Evolutionary conservation across 2,888 invertebrate genomes (phyloP).

Genomic region (Zaprionus lineosus): DNA sequence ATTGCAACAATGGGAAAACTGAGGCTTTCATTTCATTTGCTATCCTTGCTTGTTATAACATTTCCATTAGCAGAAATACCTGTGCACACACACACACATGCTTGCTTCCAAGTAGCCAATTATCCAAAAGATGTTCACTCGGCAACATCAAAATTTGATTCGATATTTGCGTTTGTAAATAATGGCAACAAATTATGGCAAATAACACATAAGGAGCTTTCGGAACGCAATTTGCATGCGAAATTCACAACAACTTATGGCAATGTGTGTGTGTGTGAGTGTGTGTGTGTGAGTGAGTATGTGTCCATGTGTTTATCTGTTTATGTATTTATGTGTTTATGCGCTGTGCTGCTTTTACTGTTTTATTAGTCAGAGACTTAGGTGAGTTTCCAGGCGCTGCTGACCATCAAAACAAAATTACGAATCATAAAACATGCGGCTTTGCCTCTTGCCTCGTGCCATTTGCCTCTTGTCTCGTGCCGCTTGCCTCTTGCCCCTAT

Average conservation of each 20-base stretch:
- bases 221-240: constrained; percentile 42
- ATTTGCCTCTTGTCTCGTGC: too few relatives aligned
- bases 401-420: constrained; percentile 55
- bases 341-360: too few relatives aligned
- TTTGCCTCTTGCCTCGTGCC: too few relatives aligned
- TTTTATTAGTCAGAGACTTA: too few relatives aligned
- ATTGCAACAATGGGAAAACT: too few relatives aligned
- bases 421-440: constrained; percentile 30
- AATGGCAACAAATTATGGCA: constrained; percentile 15
- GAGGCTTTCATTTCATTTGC: too few relatives aligned
- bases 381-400: too few relatives aligned
- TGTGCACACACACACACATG: too few relatives aligned
- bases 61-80: too few relatives aligned
- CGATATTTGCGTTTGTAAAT: not conserved
- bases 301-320: not conserved
- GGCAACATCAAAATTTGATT: not conserved
- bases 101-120: too few relatives aligned
- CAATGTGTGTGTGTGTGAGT: constrained; percentile 39
- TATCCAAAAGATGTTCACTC: not conserved
- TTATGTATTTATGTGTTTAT: not conserved
- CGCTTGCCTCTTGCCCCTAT: constrained; percentile 18
- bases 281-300: not conserved
- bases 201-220: constrained; percentile 62
- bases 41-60: too few relatives aligned
- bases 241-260: constrained; percentile 27